These are phyloP conservation scores for Tetanocera ferruginea DNA, from an alignment of 2,888 invertebrate species.

Conservation along the genomic window DNA sequence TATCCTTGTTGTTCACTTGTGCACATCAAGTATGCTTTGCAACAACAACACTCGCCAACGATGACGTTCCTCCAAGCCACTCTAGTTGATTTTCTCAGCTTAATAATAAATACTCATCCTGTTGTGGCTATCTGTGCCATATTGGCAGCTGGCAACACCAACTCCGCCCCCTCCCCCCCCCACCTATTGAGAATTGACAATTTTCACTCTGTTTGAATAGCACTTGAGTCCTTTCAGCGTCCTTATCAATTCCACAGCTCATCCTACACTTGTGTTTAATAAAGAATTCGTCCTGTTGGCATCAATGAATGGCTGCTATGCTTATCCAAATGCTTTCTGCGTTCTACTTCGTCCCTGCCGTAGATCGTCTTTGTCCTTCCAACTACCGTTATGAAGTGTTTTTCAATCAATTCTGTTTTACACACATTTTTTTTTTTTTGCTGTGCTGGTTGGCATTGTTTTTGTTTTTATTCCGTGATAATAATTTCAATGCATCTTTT, in stretches of 20 bases:
- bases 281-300: not conserved
- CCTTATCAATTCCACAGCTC: slow-evolving; percentile 1
- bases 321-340: not conserved
- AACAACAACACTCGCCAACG: not conserved
- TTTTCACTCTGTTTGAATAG: slow-evolving; percentile 25
- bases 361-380: not conserved
- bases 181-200: slow-evolving; percentile 1
- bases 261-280: slow-evolving; percentile 19
- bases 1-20: too few species aligned
- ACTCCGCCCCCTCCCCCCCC: not conserved
- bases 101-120: too few species aligned
- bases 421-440: not conserved
- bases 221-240: slow-evolving; percentile 26
- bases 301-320: not conserved
- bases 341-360: not conserved
- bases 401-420: slow-evolving; percentile 13
- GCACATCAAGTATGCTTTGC: not conserved
- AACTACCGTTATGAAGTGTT: not conserved
- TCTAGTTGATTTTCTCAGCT: not conserved
- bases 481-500: slow-evolving; percentile 24
- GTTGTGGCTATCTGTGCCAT: too few species aligned
- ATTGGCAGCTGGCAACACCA: not conserved
- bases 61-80: not conserved
- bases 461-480: slow-evolving; percentile 6
- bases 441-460: not conserved